Percentiles rank a stretch among this genome's conserved stretches.
Evolutionary conservation across 2,113 vertebrate genomes (phyloP).

Genomic region (Serilophus lunatus): DNA sequence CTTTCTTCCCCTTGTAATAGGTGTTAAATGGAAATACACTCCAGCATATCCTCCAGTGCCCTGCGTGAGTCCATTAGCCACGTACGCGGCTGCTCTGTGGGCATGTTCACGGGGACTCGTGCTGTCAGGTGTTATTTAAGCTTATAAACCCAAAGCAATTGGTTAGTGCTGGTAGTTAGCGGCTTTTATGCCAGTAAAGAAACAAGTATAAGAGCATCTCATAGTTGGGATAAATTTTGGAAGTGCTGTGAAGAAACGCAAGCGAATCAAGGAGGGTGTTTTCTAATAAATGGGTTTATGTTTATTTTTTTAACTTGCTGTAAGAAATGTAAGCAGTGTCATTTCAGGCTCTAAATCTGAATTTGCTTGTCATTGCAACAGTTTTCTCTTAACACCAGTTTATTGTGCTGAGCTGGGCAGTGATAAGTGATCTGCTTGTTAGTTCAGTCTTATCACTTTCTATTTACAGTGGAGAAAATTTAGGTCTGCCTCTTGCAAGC

Average conservation of each 20-base stretch:
- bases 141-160: neutral
- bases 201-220: neutral
- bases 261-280: neutral
- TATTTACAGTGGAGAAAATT: neutral
- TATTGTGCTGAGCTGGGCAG: neutral
- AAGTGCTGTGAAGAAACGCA: neutral
- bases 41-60: constrained; percentile 54
- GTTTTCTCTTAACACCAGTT: neutral
- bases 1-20: constrained; percentile 34
- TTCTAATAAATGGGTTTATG: neutral
- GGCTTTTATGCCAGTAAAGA: neutral
- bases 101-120: neutral
- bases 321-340: neutral
- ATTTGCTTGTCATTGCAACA: neutral
- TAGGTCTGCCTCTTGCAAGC: neutral
- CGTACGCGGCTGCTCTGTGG: neutral
- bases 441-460: neutral
- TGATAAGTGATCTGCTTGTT: neutral
- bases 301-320: neutral
- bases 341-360: neutral
- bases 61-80: constrained; percentile 50
- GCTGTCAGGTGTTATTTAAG: constrained; percentile 34
- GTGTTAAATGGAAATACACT: constrained; percentile 60
- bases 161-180: neutral
- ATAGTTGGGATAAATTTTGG: neutral